Evolutionary conservation across 2,888 invertebrate species (phyloP).

Genomic region (Hemistola chrysoprasaria): DNA sequence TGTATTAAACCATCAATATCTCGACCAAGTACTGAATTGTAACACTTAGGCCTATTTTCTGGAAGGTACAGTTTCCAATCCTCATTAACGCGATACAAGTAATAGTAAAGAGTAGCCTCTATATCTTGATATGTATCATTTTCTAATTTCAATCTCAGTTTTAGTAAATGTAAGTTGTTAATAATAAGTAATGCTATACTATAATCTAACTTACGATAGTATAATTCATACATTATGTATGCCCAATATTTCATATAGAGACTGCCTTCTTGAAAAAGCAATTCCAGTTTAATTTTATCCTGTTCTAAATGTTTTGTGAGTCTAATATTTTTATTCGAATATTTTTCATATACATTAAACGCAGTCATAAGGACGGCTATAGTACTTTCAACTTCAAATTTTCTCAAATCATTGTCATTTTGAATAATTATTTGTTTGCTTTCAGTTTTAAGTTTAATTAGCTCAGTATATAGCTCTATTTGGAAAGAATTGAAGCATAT

Average conservation of each 20-base stretch:
- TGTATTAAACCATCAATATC: neutral
- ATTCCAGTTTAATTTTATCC: neutral
- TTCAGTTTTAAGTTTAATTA: neutral
- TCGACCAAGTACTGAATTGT: neutral
- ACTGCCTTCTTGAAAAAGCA: neutral
- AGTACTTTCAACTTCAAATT: constrained; percentile 2
- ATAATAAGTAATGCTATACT: constrained; percentile 20
- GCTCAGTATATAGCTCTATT: constrained; percentile 6
- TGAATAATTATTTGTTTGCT: neutral
- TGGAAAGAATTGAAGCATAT: constrained; percentile 6
- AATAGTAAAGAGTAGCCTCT: constrained; percentile 24
- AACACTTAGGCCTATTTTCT: constrained; percentile 1
- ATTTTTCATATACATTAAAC: constrained; percentile 2
- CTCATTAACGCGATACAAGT: constrained; percentile 17
- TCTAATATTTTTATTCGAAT: neutral
- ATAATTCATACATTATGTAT: constrained; percentile 11
- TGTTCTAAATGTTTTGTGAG: neutral
- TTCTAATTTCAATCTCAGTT: constrained; percentile 8
- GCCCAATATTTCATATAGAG: neutral
- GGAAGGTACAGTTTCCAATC: constrained; percentile 20
- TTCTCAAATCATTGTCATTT: neutral
- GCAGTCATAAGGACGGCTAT: constrained; percentile 3
- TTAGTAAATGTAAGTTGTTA: constrained; percentile 19
- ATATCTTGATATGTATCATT: constrained; percentile 15
- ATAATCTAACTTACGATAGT: constrained; percentile 24